A percentile compares a stretch with the other conserved stretches of the same genome.
Evolutionary conservation across 2,888 invertebrate species (phyloP).

Genomic region (Morinoia aosen): DNA sequence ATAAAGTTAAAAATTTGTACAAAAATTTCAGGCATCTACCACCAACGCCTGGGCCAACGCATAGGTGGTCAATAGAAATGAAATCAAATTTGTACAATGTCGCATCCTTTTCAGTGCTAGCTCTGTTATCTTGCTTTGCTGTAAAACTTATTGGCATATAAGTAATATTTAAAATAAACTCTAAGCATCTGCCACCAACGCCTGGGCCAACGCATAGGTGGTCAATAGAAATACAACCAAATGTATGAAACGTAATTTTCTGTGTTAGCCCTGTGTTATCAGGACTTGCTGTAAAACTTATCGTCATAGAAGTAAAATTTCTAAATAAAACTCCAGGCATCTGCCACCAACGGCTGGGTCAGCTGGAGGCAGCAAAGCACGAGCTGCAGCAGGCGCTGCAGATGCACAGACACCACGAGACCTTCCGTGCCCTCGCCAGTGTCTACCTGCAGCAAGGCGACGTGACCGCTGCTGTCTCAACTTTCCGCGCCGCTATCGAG

Average conservation of each 20-base stretch:
- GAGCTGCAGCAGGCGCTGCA: slow-evolving; percentile 82
- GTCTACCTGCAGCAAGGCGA: slow-evolving; percentile 79
- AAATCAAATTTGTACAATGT: too few species aligned
- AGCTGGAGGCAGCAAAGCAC: slow-evolving; percentile 80
- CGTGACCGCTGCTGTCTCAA: slow-evolving; percentile 79
- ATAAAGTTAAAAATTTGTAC: neutral
- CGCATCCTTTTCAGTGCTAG: too few species aligned
- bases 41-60: slow-evolving; percentile 78
- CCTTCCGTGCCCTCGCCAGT: slow-evolving; percentile 81
- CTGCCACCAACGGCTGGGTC: slow-evolving; percentile 81
- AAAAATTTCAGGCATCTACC: slow-evolving; percentile 79
- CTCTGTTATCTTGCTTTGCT: too few species aligned
- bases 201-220: slow-evolving; percentile 75
- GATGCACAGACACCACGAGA: slow-evolving; percentile 81
- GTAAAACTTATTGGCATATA: too few species aligned
- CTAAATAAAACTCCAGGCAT: slow-evolving; percentile 76
- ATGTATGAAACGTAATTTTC: too few species aligned
- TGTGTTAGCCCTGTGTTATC: too few species aligned
- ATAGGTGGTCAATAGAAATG: too few species aligned
- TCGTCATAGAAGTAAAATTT: neutral
- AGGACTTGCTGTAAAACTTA: too few species aligned
- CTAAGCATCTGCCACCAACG: slow-evolving; percentile 83
- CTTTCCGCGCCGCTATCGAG: slow-evolving; percentile 82
- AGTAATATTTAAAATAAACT: neutral
- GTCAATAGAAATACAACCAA: too few species aligned